These are phyloP conservation scores for Pegoplata infirma DNA, from an alignment of 2,888 invertebrate species.

Conservation along the genomic window DNA sequence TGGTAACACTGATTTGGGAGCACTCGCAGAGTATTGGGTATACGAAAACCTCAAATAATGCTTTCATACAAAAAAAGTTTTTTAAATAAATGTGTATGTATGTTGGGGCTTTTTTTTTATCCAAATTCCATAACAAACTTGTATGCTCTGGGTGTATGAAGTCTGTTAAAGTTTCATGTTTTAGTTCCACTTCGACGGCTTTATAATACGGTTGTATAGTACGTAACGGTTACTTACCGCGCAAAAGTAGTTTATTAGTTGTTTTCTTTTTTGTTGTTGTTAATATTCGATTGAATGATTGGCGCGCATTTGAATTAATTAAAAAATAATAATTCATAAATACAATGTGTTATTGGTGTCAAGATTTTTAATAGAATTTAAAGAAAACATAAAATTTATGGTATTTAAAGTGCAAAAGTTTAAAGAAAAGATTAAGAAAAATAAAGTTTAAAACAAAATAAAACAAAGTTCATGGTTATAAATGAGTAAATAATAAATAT, in stretches of 20 bases:
- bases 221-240: conserved; percentile 2
- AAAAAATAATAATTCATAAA: conserved; percentile 20
- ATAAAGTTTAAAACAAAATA: not conserved
- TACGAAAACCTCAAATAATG: conserved; percentile 11
- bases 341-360: not conserved
- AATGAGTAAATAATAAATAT: not conserved
- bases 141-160: conserved; percentile 38
- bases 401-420: not conserved
- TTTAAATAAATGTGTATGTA: not conserved
- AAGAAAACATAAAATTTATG: not conserved
- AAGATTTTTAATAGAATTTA: not conserved
- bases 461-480: conserved; percentile 28
- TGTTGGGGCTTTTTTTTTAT: conserved; percentile 28
- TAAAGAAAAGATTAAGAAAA: not conserved
- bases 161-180: conserved; percentile 39
- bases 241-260: conserved; percentile 2
- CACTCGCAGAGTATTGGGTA: not conserved
- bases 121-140: conserved; percentile 53
- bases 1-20: not conserved
- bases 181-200: conserved; percentile 53
- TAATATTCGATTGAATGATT: conserved; percentile 6
- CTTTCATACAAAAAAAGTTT: conserved; percentile 8
- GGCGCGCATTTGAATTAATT: conserved; percentile 48
- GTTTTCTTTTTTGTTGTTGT: conserved; percentile 4
- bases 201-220: conserved; percentile 30